Conservation (phyloP, 2,888 invertebrate species). For the Apomyelois bistriatella region DNA sequence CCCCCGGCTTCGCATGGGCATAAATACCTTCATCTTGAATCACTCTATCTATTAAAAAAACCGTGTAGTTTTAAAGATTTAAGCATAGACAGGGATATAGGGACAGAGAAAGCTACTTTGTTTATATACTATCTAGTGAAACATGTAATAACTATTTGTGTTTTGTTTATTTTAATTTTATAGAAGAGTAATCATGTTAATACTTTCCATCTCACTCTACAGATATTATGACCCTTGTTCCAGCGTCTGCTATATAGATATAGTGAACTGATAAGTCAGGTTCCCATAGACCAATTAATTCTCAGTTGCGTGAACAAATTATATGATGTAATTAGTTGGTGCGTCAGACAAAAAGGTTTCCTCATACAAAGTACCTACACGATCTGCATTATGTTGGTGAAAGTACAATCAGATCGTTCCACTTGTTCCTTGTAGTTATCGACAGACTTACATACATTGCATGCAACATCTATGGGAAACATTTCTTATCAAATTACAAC, state of each 20-base stretch:
- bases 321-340: constrained; percentile 47
- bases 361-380: constrained; percentile 19
- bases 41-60: no score
- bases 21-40: no score
- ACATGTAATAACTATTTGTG: no score
- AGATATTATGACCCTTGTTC: not conserved
- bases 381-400: constrained; percentile 59
- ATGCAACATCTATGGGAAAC: constrained; percentile 2
- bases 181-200: no score
- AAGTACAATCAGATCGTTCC: constrained; percentile 52
- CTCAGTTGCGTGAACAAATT: constrained; percentile 37
- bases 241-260: not conserved
- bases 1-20: no score
- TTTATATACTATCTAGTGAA: no score
- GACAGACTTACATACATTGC: not conserved
- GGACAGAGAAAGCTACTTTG: no score
- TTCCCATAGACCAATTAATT: constrained; percentile 29
- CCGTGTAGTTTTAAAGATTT: no score
- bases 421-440: constrained; percentile 27
- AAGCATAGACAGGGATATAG: no score
- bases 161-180: no score
- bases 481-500: not conserved
- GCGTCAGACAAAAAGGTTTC: constrained; percentile 28
- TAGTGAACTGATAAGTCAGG: not conserved
- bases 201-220: no score